Evolutionary conservation across 2,888 invertebrate genomes (phyloP).

Genomic region (Meta bourneti): DNA sequence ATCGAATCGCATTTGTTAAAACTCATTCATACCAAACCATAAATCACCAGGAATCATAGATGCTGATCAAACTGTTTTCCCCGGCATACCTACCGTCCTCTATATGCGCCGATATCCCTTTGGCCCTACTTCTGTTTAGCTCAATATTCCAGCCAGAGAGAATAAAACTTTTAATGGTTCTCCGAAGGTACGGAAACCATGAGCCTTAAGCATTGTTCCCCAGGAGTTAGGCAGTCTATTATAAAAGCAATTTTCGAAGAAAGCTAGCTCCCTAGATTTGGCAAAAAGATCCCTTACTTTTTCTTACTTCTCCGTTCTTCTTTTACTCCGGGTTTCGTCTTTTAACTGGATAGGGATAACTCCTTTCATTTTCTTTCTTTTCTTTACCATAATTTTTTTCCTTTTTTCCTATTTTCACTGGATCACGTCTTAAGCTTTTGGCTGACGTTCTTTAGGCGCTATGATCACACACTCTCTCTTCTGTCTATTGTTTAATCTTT

Average conservation of each 20-base stretch:
- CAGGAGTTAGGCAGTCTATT: conserved; percentile 64
- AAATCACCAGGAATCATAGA: not conserved
- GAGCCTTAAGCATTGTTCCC: conserved; percentile 61
- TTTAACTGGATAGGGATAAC: conserved; percentile 68
- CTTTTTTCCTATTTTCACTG: conserved; percentile 42
- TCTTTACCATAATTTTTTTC: not conserved
- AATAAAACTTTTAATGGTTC: conserved; percentile 68
- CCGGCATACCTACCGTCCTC: conserved; percentile 5
- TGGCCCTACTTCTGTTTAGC: conserved; percentile 16
- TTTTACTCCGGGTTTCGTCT: conserved; percentile 6
- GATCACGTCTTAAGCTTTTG: conserved; percentile 61
- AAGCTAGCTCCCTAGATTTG: conserved; percentile 62
- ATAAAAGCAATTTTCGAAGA: conserved; percentile 73
- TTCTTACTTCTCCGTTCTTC: conserved; percentile 24
- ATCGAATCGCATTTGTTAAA: not conserved
- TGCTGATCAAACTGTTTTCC: not conserved
- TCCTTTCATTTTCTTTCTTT: conserved; percentile 35
- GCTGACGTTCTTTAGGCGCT: conserved; percentile 31
- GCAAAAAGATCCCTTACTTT: conserved; percentile 41
- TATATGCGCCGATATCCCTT: conserved; percentile 14
- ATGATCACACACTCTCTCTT: conserved; percentile 49
- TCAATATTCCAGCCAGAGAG: conserved; percentile 25
- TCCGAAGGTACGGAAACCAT: conserved; percentile 24
- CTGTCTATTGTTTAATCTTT: conserved; percentile 64
- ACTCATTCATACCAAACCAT: not conserved